A percentile compares a stretch with the other conserved stretches of the same genome.
These are phyloP conservation scores for Recurvirostra avosetta DNA, from an alignment of 2,113 vertebrate genomes.

Conservation along the genomic window DNA sequence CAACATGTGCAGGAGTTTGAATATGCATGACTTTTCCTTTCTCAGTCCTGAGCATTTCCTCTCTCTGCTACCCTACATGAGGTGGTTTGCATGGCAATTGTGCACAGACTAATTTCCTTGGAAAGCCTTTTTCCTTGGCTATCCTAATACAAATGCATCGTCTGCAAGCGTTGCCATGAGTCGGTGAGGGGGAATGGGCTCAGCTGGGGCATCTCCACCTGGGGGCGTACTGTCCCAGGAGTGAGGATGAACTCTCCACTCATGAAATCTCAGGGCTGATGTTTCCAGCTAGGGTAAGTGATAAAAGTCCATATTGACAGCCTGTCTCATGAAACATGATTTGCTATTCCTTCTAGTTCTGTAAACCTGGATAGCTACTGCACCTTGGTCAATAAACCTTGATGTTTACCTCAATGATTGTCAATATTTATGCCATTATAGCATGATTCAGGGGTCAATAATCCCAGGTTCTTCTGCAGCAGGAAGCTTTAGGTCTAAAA, in stretches of 20 bases:
- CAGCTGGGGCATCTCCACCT: neutral
- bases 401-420: neutral
- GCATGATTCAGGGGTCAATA: neutral
- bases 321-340: neutral
- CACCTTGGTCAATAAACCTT: neutral
- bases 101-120: neutral
- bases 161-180: neutral
- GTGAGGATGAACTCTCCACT: rapidly evolving
- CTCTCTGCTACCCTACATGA: neutral
- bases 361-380: neutral
- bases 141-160: neutral
- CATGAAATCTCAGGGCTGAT: neutral
- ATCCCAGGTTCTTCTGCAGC: neutral
- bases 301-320: neutral
- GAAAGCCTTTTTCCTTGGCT: neutral
- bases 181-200: neutral
- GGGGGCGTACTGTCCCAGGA: rapidly evolving
- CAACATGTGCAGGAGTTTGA: neutral
- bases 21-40: rapidly evolving
- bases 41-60: neutral
- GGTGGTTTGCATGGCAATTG: neutral
- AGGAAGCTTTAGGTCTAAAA: neutral
- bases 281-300: neutral
- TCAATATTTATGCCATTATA: neutral
- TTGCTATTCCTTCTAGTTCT: neutral